phyloP scores from a whole-genome alignment of 2,113 vertebrate genomes.

The Caracal caracal region DNA sequence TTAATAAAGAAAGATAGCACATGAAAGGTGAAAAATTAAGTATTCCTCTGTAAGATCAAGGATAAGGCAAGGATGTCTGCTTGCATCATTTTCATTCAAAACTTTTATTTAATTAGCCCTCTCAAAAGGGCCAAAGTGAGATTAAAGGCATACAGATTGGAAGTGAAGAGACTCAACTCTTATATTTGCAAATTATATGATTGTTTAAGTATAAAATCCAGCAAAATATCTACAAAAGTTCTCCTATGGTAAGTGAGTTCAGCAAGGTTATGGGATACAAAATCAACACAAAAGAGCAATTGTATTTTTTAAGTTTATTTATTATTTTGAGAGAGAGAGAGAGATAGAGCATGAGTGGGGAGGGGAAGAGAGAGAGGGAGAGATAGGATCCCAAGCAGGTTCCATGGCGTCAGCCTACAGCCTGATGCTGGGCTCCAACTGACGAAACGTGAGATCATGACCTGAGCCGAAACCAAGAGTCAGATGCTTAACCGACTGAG shows the following conservation, averaged over 20 bases:
- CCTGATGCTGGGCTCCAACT: too few species aligned
- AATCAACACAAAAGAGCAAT: neutral
- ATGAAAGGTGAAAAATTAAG: neutral
- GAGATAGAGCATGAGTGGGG: too few species aligned
- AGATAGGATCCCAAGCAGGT: too few species aligned
- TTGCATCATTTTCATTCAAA: neutral
- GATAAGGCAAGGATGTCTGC: neutral
- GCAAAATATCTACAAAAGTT: neutral
- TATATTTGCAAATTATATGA: neutral
- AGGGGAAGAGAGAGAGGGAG: too few species aligned
- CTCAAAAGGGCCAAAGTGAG: neutral
- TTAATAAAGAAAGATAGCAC: neutral
- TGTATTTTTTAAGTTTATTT: neutral
- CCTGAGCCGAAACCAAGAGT: too few species aligned
- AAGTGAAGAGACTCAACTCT: neutral
- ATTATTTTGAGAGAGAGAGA: too few species aligned
- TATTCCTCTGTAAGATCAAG: neutral
- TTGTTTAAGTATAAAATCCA: neutral
- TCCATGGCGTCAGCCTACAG: too few species aligned
- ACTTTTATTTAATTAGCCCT: neutral
- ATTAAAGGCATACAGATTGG: neutral
- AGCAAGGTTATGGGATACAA: neutral
- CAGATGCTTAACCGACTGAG: too few species aligned
- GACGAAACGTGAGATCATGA: too few species aligned
- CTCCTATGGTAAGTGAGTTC: neutral